Percentiles rank a stretch among this genome's conserved stretches.
Conservation (phyloP, 2,113 vertebrate species). For the Macquaria ambigua region DNA sequence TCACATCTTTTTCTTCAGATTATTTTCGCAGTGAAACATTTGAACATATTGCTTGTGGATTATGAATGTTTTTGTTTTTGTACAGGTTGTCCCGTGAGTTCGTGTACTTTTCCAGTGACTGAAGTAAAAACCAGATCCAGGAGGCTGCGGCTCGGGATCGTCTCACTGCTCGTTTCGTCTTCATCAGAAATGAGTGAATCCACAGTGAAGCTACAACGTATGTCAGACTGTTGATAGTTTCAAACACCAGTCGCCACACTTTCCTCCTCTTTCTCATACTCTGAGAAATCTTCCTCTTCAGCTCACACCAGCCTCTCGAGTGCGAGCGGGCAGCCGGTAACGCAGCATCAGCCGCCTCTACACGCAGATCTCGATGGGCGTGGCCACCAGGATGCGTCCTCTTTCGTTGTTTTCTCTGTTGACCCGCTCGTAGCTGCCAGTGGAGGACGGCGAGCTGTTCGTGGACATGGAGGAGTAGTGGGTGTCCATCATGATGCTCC, state of each 20-base stretch:
- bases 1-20: background rate
- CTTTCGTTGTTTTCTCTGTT: conserved; percentile 79
- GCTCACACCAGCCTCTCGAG: conserved; percentile 2
- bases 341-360: conserved; percentile 42
- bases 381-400: conserved; percentile 82
- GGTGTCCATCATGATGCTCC: conserved; percentile 77
- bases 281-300: conserved; percentile 16
- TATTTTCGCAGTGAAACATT: conserved; percentile 35
- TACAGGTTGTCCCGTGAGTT: background rate
- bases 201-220: conserved; percentile 35
- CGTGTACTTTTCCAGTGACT: conserved; percentile 7
- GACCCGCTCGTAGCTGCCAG: conserved; percentile 79
- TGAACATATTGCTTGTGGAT: conserved; percentile 56
- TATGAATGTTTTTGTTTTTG: background rate
- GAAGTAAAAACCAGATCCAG: conserved; percentile 27
- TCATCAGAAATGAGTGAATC: conserved; percentile 66
- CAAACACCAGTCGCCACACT: conserved; percentile 11
- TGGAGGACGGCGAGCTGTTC: conserved; percentile 81
- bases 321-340: background rate
- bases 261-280: background rate
- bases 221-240: background rate
- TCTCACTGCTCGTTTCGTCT: conserved; percentile 49
- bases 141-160: conserved; percentile 27
- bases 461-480: conserved; percentile 78
- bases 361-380: conserved; percentile 87